Base-by-base conservation (phyloP, 2,888 invertebrate species). In the Hipparchia semele region DNA sequence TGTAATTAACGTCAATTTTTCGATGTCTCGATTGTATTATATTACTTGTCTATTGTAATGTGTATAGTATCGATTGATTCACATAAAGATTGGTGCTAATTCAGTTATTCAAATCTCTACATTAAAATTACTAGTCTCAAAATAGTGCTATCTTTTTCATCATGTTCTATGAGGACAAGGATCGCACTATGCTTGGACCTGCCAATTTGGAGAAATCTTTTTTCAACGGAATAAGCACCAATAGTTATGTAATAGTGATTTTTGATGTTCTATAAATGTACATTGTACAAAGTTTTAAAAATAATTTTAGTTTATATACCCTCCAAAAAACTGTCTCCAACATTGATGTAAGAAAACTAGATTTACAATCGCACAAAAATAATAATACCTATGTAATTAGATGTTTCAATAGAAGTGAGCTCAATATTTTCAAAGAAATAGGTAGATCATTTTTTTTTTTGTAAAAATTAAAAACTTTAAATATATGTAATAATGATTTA, bases 1-100 rank as follows among this genome's bases (percentile, higher is more conserved):
- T 73, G 54, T 69, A 49, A 71, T 71, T 68, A 73, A 71, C 61
- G 75, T 75, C 46, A 72, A 45, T 64, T 33, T 68, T 71, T 73
- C 65, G 45, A 70, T 59, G 58, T 69, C 45, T 73, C 53, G 59
- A 66, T 66, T 70, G 7, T 65, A 33, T 54, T 45, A 8, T 67
- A 12, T 53, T 23, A 58, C 64, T 59, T 62, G 8, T 62, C 45
- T 62, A 6, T 13, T 23, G 3, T 23, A 62, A 70, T 10, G 39
- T 70, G 45, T 64, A 64, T 1, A 6, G 12, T 23, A 46, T 62
- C n/a, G 62, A 62, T 46, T 62, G 46, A 46, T 59, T 33, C 23
- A 23, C 33, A 60, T 60, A 33, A 13, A 33, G 33, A 60, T 1
- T 59, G 39, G 39, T 39, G 39, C 39, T 39, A 39, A 39, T 39